phyloP scores from a whole-genome alignment of 2,888 invertebrate species.

The Tricholauxania praeusta region DNA sequence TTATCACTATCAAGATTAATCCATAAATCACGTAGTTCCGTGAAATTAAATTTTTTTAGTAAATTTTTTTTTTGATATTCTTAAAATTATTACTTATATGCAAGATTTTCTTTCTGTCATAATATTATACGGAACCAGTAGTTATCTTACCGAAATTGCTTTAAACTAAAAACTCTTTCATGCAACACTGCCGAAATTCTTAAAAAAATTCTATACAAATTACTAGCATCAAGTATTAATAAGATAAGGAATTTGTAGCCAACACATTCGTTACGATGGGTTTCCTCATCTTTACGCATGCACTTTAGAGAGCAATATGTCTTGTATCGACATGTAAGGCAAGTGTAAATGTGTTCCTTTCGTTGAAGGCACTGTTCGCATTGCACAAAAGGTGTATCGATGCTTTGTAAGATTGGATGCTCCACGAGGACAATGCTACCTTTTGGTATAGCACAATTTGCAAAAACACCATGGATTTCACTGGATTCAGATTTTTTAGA shows the following conservation, averaged over 20 bases:
- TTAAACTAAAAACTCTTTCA: constrained; percentile 38
- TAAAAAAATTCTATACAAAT: constrained; percentile 45
- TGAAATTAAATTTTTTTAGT: neutral
- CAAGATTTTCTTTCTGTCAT: neutral
- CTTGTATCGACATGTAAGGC: constrained; percentile 47
- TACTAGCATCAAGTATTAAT: constrained; percentile 42
- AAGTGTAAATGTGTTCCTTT: constrained; percentile 42
- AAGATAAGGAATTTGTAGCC: constrained; percentile 46
- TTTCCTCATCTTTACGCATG: constrained; percentile 39
- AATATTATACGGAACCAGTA: neutral
- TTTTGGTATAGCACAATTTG: constrained; percentile 38
- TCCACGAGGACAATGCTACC: constrained; percentile 42
- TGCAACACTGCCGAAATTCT: constrained; percentile 37
- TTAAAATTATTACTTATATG: too few species aligned
- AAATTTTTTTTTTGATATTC: too few species aligned
- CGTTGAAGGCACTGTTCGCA: constrained; percentile 44
- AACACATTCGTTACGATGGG: constrained; percentile 44
- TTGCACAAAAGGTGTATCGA: constrained; percentile 44
- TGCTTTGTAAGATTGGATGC: constrained; percentile 34
- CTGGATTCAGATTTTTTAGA: neutral
- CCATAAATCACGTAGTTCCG: neutral
- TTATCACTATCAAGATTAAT: neutral
- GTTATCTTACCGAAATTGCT: constrained; percentile 40
- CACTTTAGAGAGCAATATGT: constrained; percentile 47
- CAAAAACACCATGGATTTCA: constrained; percentile 34